A percentile compares a stretch with the other conserved stretches of the same genome.
Conservation (phyloP, 2,113 vertebrate genomes). For the Melanocharis versteri region DNA sequence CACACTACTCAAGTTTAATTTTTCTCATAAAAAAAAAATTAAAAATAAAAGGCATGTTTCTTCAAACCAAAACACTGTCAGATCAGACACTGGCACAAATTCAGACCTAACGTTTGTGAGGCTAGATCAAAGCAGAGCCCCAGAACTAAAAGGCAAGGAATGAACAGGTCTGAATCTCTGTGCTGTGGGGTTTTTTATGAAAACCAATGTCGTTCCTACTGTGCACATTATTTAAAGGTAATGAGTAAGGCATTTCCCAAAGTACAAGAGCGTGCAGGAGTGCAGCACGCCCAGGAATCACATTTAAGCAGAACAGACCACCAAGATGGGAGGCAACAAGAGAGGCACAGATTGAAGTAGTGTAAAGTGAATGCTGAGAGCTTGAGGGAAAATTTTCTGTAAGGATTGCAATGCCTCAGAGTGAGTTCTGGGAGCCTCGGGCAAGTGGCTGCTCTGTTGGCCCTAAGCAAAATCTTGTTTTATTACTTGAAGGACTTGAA, state of each 20-base stretch:
- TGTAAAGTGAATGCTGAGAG: background rate
- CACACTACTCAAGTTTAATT: background rate
- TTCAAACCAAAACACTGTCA: conserved; percentile 18
- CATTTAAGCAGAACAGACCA: background rate
- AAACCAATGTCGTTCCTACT: background rate
- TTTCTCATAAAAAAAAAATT: background rate
- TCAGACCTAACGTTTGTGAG: background rate
- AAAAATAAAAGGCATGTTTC: background rate
- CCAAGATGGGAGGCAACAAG: background rate
- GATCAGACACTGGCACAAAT: conserved; percentile 36
- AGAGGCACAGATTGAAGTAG: background rate
- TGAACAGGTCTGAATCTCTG: background rate
- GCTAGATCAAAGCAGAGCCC: background rate
- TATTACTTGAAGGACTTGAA: background rate
- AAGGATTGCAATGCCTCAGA: background rate
- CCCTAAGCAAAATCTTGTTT: background rate
- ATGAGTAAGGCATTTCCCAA: background rate
- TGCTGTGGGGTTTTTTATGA: background rate
- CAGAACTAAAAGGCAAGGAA: background rate
- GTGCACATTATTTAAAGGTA: background rate
- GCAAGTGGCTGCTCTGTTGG: background rate
- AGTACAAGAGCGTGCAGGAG: background rate
- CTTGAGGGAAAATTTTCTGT: background rate
- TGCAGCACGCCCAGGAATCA: background rate
- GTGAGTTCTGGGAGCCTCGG: accelerated